phyloP scores from a whole-genome alignment of 2,888 invertebrate genomes.

The Drosophila rubida region DNA sequence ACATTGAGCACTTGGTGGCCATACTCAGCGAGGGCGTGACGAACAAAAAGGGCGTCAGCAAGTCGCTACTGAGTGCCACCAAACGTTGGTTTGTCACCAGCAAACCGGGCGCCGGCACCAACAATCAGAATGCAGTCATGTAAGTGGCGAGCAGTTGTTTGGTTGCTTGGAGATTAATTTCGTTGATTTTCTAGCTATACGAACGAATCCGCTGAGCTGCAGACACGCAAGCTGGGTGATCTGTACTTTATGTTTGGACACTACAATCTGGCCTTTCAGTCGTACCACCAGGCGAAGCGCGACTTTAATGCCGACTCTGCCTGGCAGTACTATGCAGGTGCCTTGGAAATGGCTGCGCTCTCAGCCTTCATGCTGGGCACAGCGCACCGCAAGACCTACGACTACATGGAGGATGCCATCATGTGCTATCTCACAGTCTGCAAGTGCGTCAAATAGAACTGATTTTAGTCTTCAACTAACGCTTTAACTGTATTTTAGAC shows the following conservation, averaged over 20 bases:
- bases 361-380: slow-evolving; percentile 95
- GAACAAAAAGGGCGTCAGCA: slow-evolving; percentile 96
- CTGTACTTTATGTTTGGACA: slow-evolving; percentile 98
- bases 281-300: slow-evolving; percentile 98
- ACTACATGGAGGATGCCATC: slow-evolving; percentile 98
- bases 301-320: slow-evolving; percentile 99
- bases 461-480: background rate
- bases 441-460: slow-evolving; percentile 87
- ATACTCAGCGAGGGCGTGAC: slow-evolving; percentile 92
- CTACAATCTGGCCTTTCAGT: slow-evolving; percentile 93
- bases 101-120: slow-evolving; percentile 91
- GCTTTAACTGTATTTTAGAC: slow-evolving; percentile 86
- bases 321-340: slow-evolving; percentile 98
- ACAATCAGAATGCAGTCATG: slow-evolving; percentile 92
- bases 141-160: slow-evolving; percentile 85
- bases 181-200: slow-evolving; percentile 87
- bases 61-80: slow-evolving; percentile 96
- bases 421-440: slow-evolving; percentile 95
- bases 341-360: slow-evolving; percentile 97
- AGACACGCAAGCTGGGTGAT: slow-evolving; percentile 96
- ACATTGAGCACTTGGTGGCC: slow-evolving; percentile 95
- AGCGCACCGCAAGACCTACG: slow-evolving; percentile 90
- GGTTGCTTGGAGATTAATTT: background rate
- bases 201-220: slow-evolving; percentile 94
- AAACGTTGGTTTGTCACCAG: slow-evolving; percentile 97